These are phyloP conservation scores for Glossophaga mutica DNA, from an alignment of 2,797 vertebrate genomes.

Conservation along the genomic window DNA sequence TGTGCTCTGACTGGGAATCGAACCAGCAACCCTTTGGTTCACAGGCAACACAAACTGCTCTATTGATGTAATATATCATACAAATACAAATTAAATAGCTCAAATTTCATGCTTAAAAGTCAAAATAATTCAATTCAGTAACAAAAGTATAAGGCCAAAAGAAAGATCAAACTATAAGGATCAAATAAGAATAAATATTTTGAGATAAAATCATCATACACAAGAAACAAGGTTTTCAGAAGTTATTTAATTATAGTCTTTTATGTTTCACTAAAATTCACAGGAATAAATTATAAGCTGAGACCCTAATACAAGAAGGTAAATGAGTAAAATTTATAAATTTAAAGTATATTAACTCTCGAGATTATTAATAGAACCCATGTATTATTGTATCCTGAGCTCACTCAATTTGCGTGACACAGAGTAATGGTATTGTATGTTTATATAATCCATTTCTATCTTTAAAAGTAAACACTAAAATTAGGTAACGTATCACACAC, in stretches of 20 bases:
- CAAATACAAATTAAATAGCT: not conserved
- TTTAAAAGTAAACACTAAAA: conserved; percentile 37
- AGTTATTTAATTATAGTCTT: not conserved
- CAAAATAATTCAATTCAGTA: conserved; percentile 14
- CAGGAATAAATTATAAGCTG: not conserved
- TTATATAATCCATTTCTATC: not conserved
- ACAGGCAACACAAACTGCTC: too few species aligned
- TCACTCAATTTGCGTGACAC: not conserved
- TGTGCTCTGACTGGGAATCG: too few species aligned
- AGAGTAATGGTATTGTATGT: not conserved
- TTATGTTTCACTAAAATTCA: conserved; percentile 35
- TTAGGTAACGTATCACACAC: not conserved
- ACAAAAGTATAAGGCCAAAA: not conserved
- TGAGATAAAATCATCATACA: conserved; percentile 16
- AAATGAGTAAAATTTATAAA: not conserved
- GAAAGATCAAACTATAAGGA: not conserved
- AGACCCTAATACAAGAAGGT: conserved; percentile 22
- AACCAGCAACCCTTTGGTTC: too few species aligned
- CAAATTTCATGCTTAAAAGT: conserved; percentile 7
- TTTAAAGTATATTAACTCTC: not conserved
- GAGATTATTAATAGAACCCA: not conserved
- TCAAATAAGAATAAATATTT: conserved; percentile 25
- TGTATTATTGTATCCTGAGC: not conserved
- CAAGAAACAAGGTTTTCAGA: not conserved
- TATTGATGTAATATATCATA: not conserved